A percentile compares a stretch with the other conserved stretches of the same genome.
Evolutionary conservation across 2,113 vertebrate species (phyloP).

Genomic region (Rhabdomys dilectus): DNA sequence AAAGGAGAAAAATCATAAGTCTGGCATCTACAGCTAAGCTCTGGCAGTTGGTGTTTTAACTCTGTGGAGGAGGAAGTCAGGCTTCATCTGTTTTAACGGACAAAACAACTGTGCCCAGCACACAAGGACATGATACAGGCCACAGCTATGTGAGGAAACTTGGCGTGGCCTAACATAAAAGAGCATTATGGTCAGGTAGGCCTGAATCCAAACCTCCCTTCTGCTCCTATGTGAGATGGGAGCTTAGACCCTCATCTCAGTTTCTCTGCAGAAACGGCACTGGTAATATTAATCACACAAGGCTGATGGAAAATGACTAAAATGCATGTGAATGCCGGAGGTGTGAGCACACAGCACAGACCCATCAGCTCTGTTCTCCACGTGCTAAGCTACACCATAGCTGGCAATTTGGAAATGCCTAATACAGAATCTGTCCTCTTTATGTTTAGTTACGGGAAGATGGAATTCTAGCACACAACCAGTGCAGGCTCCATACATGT

Average conservation of each 20-base stretch:
- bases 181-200: fast-evolving
- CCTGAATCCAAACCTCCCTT: not conserved
- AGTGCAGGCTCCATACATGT: not conserved
- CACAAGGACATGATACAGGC: not conserved
- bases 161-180: not conserved
- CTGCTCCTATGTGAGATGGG: fast-evolving
- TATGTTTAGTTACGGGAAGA: not conserved
- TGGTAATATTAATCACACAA: fast-evolving
- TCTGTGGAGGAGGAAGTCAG: not conserved
- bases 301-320: fast-evolving
- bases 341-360: fast-evolving
- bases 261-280: fast-evolving
- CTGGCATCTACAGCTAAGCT: not conserved
- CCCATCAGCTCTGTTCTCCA: fast-evolving
- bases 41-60: not conserved
- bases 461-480: not conserved
- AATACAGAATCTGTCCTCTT: not conserved
- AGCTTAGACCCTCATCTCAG: not conserved
- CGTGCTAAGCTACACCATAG: not conserved
- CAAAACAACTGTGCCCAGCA: fast-evolving
- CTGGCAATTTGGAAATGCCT: not conserved
- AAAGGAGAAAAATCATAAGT: constrained; percentile 19
- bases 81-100: too few relatives aligned
- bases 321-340: fast-evolving
- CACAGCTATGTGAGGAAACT: not conserved